A percentile compares a stretch with the other conserved stretches of the same genome.
Conservation (phyloP, 2,888 invertebrate species). For the Zele albiditarsus region DNA sequence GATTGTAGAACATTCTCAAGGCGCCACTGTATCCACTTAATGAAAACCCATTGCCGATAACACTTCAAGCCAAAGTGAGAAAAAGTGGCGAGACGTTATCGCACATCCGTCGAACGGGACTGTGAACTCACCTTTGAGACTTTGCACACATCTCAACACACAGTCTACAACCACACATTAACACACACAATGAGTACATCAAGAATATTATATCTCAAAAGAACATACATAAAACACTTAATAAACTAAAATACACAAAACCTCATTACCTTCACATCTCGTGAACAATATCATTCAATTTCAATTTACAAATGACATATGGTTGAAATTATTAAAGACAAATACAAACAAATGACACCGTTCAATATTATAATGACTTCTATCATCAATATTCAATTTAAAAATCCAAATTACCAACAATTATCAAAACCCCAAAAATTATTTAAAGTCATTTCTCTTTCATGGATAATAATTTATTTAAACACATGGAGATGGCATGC, state of each 20-base stretch:
- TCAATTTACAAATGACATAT: neutral
- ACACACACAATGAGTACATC: neutral
- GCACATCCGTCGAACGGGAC: constrained; percentile 51
- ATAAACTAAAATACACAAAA: neutral
- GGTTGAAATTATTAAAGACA: neutral
- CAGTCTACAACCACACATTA: constrained; percentile 20
- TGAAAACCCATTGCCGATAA: constrained; percentile 28
- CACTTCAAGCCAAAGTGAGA: constrained; percentile 16
- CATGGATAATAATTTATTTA: neutral
- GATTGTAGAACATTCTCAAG: neutral
- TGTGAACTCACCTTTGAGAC: constrained; percentile 41
- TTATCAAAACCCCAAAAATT: too few species aligned
- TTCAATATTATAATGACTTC: neutral
- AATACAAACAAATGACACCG: neutral
- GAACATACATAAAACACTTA: neutral
- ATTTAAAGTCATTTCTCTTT: neutral
- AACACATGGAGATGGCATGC: neutral
- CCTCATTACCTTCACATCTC: neutral
- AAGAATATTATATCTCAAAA: neutral
- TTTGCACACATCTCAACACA: neutral
- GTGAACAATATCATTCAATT: neutral
- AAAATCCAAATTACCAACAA: neutral
- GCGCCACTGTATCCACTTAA: constrained; percentile 1
- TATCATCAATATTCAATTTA: neutral
- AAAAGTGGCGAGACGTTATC: constrained; percentile 37